Evolutionary conservation across 2,797 vertebrate species (phyloP), one percentile per base, ranked within the genome.

Genomic region (Xyrichtys novacula): DNA sequence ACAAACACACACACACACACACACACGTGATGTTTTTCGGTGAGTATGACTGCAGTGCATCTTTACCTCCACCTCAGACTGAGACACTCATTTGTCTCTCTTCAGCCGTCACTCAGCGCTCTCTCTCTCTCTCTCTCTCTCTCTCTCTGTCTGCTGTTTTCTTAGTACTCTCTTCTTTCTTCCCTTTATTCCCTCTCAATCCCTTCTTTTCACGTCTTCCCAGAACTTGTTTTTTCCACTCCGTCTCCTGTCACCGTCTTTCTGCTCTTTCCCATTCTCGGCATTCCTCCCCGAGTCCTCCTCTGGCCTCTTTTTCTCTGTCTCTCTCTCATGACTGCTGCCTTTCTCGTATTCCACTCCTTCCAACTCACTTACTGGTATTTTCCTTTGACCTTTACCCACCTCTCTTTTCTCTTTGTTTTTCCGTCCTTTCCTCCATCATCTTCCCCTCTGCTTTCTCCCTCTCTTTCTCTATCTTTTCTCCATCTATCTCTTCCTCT

Each of bases 341-440:
- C 38, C 49, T 70, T 66, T 73, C 65, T 74, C 70, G 76, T 58
- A 66, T 83, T 86, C 71, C 58, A 71, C 65, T 65, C 53, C 54
- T 26, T 78, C 52, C 60, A 64, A 66, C 56, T 84, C 71, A 56
- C 70, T 84, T 65, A 81, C 80, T 70, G 71, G 38, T 79, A 83
- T 89, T 91, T 91, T 86, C 83, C 82, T 81, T 73, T 78, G 49
- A 84, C 82, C 86, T 82, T 78, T 74, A 60, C 47, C 62, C 42
- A 36, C 19, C 25, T 20, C 5, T 1, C 31, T 19, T n/a, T 4
- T 2, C 25, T 19, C 14, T 54, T 40, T 71, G 47, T 64, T 74
- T n/a, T 58, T 39, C 53, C 29, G 29, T 63, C 49, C 28, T 42
- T 65, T 47, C 19, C 48, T 36, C 22, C 52, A 34, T 65, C 59